Base-by-base conservation (phyloP, 2,888 invertebrate genomes). In the Siphlonurus alternatus region DNA sequence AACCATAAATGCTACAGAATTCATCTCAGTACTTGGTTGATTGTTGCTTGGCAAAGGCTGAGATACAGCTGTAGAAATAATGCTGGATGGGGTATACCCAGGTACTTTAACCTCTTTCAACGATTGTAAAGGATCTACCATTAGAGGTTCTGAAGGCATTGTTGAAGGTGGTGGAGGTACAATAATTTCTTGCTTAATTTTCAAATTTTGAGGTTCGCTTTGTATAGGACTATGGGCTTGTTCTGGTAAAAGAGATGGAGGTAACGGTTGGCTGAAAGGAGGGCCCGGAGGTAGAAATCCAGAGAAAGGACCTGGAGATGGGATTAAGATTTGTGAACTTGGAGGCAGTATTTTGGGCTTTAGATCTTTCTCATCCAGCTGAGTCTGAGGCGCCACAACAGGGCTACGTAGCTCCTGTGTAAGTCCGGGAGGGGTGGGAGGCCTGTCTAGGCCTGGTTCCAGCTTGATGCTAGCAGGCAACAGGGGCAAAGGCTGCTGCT, bases 31-130 rank as follows among this genome's bases (percentile, higher is more conserved):
- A 38, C 15, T 38, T 5, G 56, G 22, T 22, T 56, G 56, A 22
- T 22, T 56, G 56, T 56, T 56, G 7, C 19, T n/a, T 18, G 56
- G 56, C 56, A 56, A 20, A 22, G 56, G 56, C 20, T 56, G 56
- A 22, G 56, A 56, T 22, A 56, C 56, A 22, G 56, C 56, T 18
- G 56, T 56, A 5, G 56, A 56, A 7, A 56, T 22, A 10, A 56
- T n/a, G n/a, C 22, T 56, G n/a, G 56, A 20, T 5, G 64, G 64
- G 18, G 63, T 56, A 60, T 83, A 85, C 51, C 87, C 86, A 53
- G 87, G 86, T 7, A 88, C 87, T 79, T 88, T 88, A 0, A 89
- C 88, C 74, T 88, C 88, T 72, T 88, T 87, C 7, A 89, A 76
- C 68, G 87, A 87, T 71, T 89, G 88, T 67, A 89, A 73, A 2